Base-by-base conservation (phyloP, 53 echinoderm and acorn worm genomes). In the Apostichopus leukothele region DNA sequence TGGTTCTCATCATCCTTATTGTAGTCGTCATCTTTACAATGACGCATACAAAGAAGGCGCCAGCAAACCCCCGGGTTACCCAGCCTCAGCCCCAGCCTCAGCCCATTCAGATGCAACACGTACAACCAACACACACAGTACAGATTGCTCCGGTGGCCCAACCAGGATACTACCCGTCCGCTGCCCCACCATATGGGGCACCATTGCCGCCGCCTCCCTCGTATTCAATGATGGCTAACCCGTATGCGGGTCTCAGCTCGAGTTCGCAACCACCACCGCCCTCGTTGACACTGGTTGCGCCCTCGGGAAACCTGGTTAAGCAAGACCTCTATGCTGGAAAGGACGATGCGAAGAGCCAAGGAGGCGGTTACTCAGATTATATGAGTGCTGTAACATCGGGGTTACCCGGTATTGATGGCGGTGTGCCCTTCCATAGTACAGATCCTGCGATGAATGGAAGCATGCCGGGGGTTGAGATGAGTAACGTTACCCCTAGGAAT, bases 1-100 rank as follows among this genome's bases (percentile, higher is more conserved):
- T 90, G 60, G 19, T 92, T n/a, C 55, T 92, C 5, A 90, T 92
- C 11, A 14, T 90, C 14, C 66, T 92, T 7, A 22, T 92, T 1
- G 79, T 92, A 60, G 60, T 78, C 60, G 80, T 90, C 68, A 53
- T 90, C 27, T 27, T 81, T 19, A 90, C 67, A 26, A 77, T 75
- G 26, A 7, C 57, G 4, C 22, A 39, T 8, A 79, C 7, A 16
- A 57, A 60, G 14, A 50, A 57, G 59, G 13, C 26, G 7, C n/a
- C 51, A 79, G 50, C 39, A 1, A 51, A 12, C 9, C 16, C 79
- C 2, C 50, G 19, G 76, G 76, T 20, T 76, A 4, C 13, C 10
- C 76, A 39, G 39, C 21, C 4, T 52, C 50, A 61, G 79, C 22
- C 12, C 9, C 53, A 60, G 79, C 89, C 60, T 16, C 50, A 11